Base-by-base conservation (phyloP, 2,888 invertebrate species). In the Pristionchus arcanus region DNA sequence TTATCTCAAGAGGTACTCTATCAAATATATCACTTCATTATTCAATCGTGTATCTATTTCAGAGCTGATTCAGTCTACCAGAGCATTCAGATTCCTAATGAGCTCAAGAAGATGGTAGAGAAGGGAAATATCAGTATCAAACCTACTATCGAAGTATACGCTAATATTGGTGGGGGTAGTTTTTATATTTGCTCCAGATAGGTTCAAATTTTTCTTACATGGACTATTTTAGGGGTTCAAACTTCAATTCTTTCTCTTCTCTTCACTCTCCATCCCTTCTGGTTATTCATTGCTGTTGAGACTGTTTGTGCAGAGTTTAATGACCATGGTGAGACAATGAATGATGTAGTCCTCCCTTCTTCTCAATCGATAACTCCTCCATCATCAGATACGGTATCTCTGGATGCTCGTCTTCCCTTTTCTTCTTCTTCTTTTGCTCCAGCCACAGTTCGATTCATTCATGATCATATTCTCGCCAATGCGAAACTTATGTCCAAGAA, bases 191-290 rank as follows among this genome's bases (percentile, higher is more conserved):
- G 53, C 19, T 77, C 19, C 16, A 3, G 19, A 49, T 77, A 53
- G 7, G 25, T 59, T 59, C 13, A 59, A 9, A 4, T 71, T 7
- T 13, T 49, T 49, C 42, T 49, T 25, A 37, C 31, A 4, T 34
- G 37, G 13, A 9, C 74, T 34, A n/a, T 91, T 92, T 37, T 86
- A 92, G 92, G 90, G 15, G 88, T 92, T 31, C 91, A 92, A 89
- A 91, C 91, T 0, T 90, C 89, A 2, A 90, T 92, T 11, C 91
- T 92, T n/a, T 88, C 89, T 9, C 90, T 91, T 4, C 92, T 92
- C 83, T 90, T 92, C 31, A 91, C 91, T 0, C 91, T 92, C 68
- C 91, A 92, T 90, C 92, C 92, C 0, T 90, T 90, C 25, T 92
- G 92, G 92, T 90, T 92, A 28, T 92, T 92, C 87, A 59, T 90